Conservation (phyloP, 2,113 vertebrate species). For the Synodontis membranacea region DNA sequence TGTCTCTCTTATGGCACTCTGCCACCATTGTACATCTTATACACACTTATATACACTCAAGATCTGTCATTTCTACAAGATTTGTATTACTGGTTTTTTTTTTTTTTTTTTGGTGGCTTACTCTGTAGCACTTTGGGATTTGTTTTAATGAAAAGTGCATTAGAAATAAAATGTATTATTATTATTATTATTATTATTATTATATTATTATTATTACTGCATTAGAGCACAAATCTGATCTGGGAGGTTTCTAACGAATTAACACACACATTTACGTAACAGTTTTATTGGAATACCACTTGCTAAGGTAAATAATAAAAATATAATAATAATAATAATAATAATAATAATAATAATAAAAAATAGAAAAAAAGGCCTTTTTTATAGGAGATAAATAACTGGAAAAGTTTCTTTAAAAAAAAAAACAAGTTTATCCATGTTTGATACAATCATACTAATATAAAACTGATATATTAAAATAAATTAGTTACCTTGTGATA, state of each 20-base stretch:
- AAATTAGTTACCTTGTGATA: background rate
- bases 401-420: background rate
- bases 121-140: too few species aligned
- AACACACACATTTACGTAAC: too few species aligned
- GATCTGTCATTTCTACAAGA: background rate
- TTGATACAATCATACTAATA: background rate
- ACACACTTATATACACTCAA: background rate
- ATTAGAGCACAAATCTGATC: background rate
- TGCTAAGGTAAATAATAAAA: background rate
- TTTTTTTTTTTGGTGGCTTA: too few species aligned
- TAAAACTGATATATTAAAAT: background rate
- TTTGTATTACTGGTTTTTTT: too few species aligned
- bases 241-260: background rate
- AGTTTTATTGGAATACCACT: background rate
- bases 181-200: too few species aligned
- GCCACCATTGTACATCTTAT: background rate
- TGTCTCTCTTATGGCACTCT: background rate
- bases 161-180: too few species aligned
- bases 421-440: background rate
- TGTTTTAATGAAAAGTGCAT: too few species aligned
- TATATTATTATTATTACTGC: too few species aligned
- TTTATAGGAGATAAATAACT: background rate
- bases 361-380: background rate
- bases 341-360: too few species aligned
- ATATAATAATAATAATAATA: too few species aligned